Conservation (phyloP, 2,888 invertebrate species). For the Machimus atricapillus region DNA sequence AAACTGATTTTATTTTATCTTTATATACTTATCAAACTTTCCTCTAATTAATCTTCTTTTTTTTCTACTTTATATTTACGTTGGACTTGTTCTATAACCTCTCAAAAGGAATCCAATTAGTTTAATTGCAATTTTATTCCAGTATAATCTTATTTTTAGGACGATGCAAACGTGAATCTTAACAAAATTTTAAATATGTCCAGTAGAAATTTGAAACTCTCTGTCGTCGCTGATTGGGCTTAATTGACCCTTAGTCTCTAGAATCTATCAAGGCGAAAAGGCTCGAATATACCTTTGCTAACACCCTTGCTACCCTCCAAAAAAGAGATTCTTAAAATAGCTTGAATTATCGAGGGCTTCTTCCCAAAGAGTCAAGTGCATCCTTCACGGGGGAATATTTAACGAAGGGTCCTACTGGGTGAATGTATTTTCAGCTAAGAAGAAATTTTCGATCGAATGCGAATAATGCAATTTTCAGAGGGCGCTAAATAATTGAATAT, state of each 20-base stretch:
- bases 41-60: background rate
- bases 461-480: conserved; percentile 10
- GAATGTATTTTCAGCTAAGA: background rate
- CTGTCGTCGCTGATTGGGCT: background rate
- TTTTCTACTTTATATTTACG: background rate
- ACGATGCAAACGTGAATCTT: background rate
- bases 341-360: background rate
- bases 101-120: background rate
- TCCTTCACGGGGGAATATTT: background rate
- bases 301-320: background rate
- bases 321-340: background rate
- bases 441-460: background rate
- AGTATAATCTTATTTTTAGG: background rate
- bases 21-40: background rate
- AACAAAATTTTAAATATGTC: background rate
- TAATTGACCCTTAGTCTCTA: background rate
- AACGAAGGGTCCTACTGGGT: background rate
- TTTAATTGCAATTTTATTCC: background rate
- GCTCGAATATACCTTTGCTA: background rate
- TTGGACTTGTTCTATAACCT: background rate
- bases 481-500: background rate
- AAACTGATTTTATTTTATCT: too few species aligned
- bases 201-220: background rate
- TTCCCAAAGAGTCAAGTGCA: background rate
- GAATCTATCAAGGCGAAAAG: background rate